Percentiles rank a stretch among this genome's conserved stretches.
Conservation (phyloP, 2,888 invertebrate genomes). For the Polymixis flavicincta region DNA sequence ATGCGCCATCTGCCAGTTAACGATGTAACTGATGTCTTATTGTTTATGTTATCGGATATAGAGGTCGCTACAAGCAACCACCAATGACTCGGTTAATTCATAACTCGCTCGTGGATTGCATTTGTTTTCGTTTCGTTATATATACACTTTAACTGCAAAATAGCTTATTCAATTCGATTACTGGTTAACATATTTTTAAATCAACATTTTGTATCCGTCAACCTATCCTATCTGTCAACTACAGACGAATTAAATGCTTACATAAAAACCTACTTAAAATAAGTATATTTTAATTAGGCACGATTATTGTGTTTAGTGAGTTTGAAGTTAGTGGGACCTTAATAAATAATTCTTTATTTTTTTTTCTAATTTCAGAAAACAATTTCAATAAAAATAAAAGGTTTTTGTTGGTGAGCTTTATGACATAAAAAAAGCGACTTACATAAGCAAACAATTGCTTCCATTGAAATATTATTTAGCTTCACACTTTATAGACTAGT, state of each 20-base stretch:
- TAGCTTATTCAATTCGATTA: not conserved
- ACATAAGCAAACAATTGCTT: not conserved
- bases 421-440: not conserved
- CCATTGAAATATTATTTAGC: not conserved
- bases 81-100: constrained; percentile 20
- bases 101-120: constrained; percentile 1
- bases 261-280: not conserved
- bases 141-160: not conserved
- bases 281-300: not conserved
- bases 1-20: constrained; percentile 55
- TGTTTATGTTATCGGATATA: constrained; percentile 35
- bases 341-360: not conserved
- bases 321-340: not conserved
- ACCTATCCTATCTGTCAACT: not conserved
- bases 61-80: constrained; percentile 50
- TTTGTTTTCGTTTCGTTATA: constrained; percentile 19
- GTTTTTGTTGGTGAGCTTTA: not conserved
- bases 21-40: constrained; percentile 18
- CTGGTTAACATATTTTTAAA: not conserved
- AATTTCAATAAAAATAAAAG: not conserved
- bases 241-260: too few relatives aligned
- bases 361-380: not conserved
- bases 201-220: not conserved
- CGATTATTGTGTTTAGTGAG: not conserved
- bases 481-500: not conserved